Evolutionary conservation across 2,888 invertebrate species (phyloP), one percentile per base, ranked within the genome.

Genomic region (Drosophila subsilvestris): DNA sequence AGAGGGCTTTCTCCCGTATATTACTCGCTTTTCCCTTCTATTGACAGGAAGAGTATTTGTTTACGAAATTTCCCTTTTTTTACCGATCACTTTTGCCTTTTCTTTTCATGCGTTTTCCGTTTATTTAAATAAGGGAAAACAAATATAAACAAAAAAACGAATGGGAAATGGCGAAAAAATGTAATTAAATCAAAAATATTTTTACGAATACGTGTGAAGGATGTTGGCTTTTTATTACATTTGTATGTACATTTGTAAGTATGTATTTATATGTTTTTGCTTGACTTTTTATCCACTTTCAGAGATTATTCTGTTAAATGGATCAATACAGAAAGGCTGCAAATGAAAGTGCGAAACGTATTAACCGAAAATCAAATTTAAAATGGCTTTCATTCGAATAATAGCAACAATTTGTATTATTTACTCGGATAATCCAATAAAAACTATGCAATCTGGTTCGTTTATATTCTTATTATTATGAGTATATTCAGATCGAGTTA

Each of bases 131-230:
- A 59, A 29, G 32, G 49, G 22, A 57, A 32, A 37, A n/a, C 7
- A 37, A n/a, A 54, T 3, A 20, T 6, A 4, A 25, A 25, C 22
- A n/a, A 25, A 25, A 18, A 56, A 49, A 54, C 44, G 49, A 60
- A 55, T 49, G 43, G 56, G n/a, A 56, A 14, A 32, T 27, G 9
- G 25, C 60, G 22, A 68, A 22, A 59, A 78, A 81, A 73, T 77
- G 76, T 82, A 82, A 82, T 82, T 87, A 82, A 87, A 87, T 82
- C 86, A 73, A 71, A 74, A 74, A 61, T 49, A 43, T 58, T 32
- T 37, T 14, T 7, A 42, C 44, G 22, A 17, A n/a, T 65, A 27
- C 20, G 29, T 67, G 47, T 29, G 25, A 18, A 48, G 67, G 47
- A 44, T 43, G 74, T 51, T 73, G 63, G 70, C 63, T 68, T 74